These are phyloP conservation scores for Strigamia maritima DNA, from an alignment of 2,888 invertebrate species.

Conservation along the genomic window DNA sequence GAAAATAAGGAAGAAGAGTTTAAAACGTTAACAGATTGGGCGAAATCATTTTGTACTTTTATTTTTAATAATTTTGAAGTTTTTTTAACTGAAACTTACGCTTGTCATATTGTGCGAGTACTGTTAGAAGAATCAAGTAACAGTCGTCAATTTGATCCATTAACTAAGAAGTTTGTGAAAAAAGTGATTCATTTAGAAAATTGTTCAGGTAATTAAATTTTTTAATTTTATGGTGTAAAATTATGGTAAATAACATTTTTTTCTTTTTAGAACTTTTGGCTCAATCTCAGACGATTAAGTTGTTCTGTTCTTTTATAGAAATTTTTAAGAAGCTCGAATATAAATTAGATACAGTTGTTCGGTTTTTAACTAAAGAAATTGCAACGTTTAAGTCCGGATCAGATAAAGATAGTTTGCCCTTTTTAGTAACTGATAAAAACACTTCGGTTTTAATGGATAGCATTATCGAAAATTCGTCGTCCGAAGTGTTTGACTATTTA, in stretches of 20 bases:
- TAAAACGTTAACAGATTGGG: not conserved
- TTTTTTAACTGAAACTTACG: constrained; percentile 16
- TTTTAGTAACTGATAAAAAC: not conserved
- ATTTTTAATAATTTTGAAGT: constrained; percentile 31
- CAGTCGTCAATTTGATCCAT: not conserved
- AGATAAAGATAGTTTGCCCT: not conserved
- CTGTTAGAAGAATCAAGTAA: constrained; percentile 9
- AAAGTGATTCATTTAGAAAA: not conserved
- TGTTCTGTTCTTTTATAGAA: not conserved
- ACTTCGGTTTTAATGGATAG: not conserved
- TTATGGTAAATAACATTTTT: no score
- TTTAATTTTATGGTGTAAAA: not conserved
- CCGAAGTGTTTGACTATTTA: constrained; percentile 7
- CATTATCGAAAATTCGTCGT: not conserved
- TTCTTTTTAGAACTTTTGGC: not conserved
- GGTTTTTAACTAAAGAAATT: not conserved
- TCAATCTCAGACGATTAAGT: not conserved
- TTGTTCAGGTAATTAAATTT: not conserved
- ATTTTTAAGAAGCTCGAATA: not conserved
- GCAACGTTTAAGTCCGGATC: not conserved
- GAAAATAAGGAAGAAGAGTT: not conserved
- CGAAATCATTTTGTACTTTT: not conserved
- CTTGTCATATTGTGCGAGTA: constrained; percentile 26
- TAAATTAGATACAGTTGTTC: not conserved
- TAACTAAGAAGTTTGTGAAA: not conserved